Evolutionary conservation across 1,140 invertebrate genomes (phyloP).

Genomic region (Bombus fervidus): DNA sequence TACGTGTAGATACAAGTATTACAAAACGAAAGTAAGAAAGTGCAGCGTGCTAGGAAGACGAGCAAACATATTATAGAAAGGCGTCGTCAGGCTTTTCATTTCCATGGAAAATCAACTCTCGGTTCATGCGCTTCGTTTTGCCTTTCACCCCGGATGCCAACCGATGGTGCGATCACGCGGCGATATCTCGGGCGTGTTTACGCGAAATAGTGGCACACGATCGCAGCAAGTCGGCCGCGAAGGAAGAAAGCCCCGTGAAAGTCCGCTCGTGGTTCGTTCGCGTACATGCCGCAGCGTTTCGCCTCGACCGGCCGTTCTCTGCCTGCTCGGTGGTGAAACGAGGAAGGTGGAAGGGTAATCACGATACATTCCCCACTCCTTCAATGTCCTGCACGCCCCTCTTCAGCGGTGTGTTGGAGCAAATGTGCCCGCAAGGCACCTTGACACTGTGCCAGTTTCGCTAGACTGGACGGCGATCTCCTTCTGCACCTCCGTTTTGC

Average conservation of each 20-base stretch:
- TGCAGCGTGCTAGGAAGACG: not conserved
- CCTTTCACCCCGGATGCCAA: conserved; percentile 69
- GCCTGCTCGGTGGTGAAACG: conserved; percentile 36
- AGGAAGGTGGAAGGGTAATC: conserved; percentile 41
- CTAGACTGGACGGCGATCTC: conserved; percentile 55
- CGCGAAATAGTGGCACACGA: conserved; percentile 43
- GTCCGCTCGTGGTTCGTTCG: conserved; percentile 43
- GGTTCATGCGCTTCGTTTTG: conserved; percentile 41
- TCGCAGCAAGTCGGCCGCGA: conserved; percentile 46
- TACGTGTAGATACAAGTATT: not conserved
- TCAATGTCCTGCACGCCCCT: conserved; percentile 1
- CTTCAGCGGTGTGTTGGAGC: conserved; percentile 12
- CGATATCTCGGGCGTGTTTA: conserved; percentile 43
- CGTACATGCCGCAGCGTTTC: too few relatives aligned
- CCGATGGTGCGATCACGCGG: not conserved
- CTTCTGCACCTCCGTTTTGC: conserved; percentile 15
- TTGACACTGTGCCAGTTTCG: conserved; percentile 79
- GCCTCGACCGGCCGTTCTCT: conserved; percentile 14
- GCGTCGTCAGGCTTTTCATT: conserved; percentile 53
- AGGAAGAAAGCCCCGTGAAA: conserved; percentile 76
- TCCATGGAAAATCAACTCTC: conserved; percentile 10
- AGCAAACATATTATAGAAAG: conserved; percentile 43
- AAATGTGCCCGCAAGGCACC: conserved; percentile 59
- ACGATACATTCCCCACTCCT: conserved; percentile 1
- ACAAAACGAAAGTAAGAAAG: conserved; percentile 54